Percentiles rank a stretch among this genome's conserved stretches.
Evolutionary conservation across 2,113 vertebrate species (phyloP).

Genomic region (Hiodon alosoides): DNA sequence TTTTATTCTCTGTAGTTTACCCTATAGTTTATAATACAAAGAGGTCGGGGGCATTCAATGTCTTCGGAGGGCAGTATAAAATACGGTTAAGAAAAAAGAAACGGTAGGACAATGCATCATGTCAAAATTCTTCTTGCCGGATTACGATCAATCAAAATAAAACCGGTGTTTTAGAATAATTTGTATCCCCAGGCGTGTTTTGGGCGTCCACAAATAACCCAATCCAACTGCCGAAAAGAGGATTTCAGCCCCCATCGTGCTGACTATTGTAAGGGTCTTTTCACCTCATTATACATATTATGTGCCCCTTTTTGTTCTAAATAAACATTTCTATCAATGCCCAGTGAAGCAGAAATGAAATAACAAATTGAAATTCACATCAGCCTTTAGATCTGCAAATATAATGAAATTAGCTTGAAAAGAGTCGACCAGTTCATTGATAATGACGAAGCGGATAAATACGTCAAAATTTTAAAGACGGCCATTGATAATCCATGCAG

Average conservation of each 20-base stretch:
- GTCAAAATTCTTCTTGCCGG: slow-evolving; percentile 58
- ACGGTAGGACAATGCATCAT: slow-evolving; percentile 50
- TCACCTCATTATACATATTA: slow-evolving; percentile 64
- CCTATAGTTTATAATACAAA: slow-evolving; percentile 38
- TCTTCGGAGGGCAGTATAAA: slow-evolving; percentile 55
- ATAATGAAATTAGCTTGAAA: slow-evolving; percentile 22
- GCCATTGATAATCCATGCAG: too few species aligned
- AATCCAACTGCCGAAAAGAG: slow-evolving; percentile 54
- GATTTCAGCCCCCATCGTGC: slow-evolving; percentile 52
- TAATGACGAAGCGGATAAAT: too few species aligned
- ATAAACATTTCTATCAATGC: slow-evolving; percentile 51
- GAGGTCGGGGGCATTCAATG: slow-evolving; percentile 40
- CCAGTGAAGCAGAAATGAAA: slow-evolving; percentile 34
- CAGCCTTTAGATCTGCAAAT: slow-evolving; percentile 34
- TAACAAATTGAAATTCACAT: slow-evolving; percentile 50
- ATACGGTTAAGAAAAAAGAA: slow-evolving; percentile 49
- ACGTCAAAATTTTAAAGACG: too few species aligned
- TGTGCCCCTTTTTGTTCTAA: slow-evolving; percentile 49
- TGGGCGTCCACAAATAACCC: slow-evolving; percentile 44
- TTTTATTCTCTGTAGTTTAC: slow-evolving; percentile 42
- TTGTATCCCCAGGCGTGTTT: slow-evolving; percentile 62
- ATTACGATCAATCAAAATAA: slow-evolving; percentile 67
- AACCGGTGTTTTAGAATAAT: slow-evolving; percentile 54
- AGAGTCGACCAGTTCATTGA: background rate
- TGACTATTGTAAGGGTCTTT: slow-evolving; percentile 38